Conservation (phyloP, 2,888 invertebrate species). For the Maniola hyperantus region DNA sequence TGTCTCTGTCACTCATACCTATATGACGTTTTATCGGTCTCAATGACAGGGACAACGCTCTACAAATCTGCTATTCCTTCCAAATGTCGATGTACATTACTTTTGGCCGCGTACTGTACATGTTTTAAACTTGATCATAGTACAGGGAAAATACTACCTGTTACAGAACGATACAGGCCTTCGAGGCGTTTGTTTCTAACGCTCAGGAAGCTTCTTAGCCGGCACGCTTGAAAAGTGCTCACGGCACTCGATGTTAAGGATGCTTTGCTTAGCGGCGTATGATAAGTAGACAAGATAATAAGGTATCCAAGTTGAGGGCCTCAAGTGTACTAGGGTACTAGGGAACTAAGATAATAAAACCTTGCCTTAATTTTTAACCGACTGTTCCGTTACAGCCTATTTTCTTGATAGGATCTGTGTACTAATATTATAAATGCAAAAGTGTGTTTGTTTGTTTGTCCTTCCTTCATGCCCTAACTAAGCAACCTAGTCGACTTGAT, state of each 20-base stretch:
- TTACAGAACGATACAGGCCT: background rate
- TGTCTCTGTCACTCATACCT: no score
- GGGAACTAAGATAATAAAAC: conserved; percentile 26
- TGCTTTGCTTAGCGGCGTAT: conserved; percentile 24
- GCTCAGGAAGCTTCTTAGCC: conserved; percentile 11
- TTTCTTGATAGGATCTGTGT: conserved; percentile 25
- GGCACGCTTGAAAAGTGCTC: conserved; percentile 19
- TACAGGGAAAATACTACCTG: background rate
- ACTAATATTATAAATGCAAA: no score
- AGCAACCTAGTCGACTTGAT: no score
- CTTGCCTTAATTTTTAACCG: conserved; percentile 24
- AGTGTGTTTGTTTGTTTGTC: no score
- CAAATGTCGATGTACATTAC: no score
- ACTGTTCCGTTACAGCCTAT: conserved; percentile 28
- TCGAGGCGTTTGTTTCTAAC: conserved; percentile 11
- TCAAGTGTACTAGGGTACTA: conserved; percentile 18
- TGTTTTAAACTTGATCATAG: no score
- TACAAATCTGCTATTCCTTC: no score
- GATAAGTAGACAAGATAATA: conserved; percentile 28
- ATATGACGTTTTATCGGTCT: no score
- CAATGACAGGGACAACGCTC: no score
- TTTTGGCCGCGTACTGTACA: no score
- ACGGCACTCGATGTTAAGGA: conserved; percentile 23
- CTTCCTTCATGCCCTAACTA: no score
- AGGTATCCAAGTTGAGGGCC: conserved; percentile 19